phyloP scores from a whole-genome alignment of 2,888 invertebrate species.

The Tachina fera region DNA sequence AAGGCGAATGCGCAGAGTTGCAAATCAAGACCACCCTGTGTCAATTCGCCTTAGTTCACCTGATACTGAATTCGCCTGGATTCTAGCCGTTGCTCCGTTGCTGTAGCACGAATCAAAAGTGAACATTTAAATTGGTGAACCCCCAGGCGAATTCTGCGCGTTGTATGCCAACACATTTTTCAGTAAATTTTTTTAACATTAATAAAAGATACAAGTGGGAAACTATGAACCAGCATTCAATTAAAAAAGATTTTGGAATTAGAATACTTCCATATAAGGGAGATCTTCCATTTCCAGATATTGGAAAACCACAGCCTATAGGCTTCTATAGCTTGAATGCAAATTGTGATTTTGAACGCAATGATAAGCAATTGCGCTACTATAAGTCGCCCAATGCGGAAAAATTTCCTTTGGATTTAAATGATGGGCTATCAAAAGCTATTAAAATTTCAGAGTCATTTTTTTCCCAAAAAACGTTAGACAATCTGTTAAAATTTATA shows the following conservation, averaged over 20 bases:
- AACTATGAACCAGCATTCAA: conserved; percentile 18
- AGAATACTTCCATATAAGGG: conserved; percentile 55
- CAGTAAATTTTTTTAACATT: no score
- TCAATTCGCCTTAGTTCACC: no score
- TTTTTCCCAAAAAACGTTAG: conserved; percentile 72
- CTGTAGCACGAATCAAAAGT: no score
- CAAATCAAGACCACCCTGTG: no score
- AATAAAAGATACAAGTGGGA: neutral
- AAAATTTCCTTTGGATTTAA: conserved; percentile 75
- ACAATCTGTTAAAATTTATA: conserved; percentile 75
- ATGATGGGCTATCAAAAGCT: conserved; percentile 72
- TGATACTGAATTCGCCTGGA: no score
- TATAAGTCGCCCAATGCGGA: conserved; percentile 80
- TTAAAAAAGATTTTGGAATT: conserved; percentile 55
- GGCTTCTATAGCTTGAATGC: conserved; percentile 85
- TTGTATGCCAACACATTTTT: no score
- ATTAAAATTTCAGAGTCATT: conserved; percentile 77
- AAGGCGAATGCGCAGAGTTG: no score
- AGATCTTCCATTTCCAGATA: conserved; percentile 81
- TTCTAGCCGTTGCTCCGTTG: no score
- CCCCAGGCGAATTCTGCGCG: no score
- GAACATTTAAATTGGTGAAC: no score
- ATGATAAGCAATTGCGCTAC: conserved; percentile 84
- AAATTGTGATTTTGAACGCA: conserved; percentile 78
- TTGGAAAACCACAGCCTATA: conserved; percentile 84